Conservation (phyloP, 2,888 invertebrate genomes). For the Megastigmus dorsalis region DNA sequence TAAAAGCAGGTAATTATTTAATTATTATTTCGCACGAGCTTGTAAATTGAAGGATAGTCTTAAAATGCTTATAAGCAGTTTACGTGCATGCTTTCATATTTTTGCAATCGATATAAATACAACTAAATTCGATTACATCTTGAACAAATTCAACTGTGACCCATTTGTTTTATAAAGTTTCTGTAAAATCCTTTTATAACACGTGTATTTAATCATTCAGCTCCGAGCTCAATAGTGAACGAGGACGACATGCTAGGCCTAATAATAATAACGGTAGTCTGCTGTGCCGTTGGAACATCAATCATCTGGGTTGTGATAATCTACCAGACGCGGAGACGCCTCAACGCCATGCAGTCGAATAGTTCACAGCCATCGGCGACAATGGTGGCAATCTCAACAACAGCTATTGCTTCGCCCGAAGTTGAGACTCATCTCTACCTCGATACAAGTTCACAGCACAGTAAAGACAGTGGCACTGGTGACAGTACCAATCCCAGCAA, state of each 20-base stretch:
- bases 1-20: constrained; percentile 78
- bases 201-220: too few species aligned
- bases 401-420: constrained; percentile 58
- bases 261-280: constrained; percentile 91
- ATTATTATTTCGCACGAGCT: too few species aligned
- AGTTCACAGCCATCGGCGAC: constrained; percentile 74
- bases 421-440: constrained; percentile 74
- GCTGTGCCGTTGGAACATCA: constrained; percentile 93
- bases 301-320: constrained; percentile 94
- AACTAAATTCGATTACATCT: too few species aligned
- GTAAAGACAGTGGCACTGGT: constrained; percentile 88
- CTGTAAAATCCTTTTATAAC: too few species aligned
- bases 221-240: constrained; percentile 75
- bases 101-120: too few species aligned
- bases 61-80: too few species aligned
- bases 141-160: too few species aligned
- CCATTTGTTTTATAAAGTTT: too few species aligned
- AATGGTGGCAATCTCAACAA: too few species aligned
- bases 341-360: constrained; percentile 76
- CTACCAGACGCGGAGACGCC: constrained; percentile 86
- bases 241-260: constrained; percentile 90
- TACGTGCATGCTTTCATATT: too few species aligned
- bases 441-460: constrained; percentile 85
- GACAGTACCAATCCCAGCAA: constrained; percentile 86
- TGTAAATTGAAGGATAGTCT: too few species aligned